Evolutionary conservation across 1,140 invertebrate species (phyloP), one percentile per base, ranked within the genome.

Genomic region (Forficula auricularia): DNA sequence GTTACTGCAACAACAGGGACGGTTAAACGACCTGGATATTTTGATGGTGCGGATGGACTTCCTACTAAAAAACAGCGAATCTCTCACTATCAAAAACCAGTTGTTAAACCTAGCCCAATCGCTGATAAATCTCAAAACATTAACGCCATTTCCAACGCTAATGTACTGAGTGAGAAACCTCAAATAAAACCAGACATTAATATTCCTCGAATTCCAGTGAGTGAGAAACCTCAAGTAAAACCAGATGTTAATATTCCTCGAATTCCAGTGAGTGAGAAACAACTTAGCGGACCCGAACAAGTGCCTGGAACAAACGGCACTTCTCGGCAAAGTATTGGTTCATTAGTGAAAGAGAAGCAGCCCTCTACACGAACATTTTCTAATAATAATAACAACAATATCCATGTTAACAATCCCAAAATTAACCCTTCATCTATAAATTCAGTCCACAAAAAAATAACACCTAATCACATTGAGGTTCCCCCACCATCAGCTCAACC

Each of bases 1-100:
- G 4, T 56, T 56, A 3, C 58, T 59, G 40, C 50, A 57, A 16
- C 38, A 19, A 30, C 56, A 50, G 35, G 57, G 46, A 35, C 46
- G 38, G 51, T 53, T 18, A 70, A 70, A 44, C 56, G 70, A 44
- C 71, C 73, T 8, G 73, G 70, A 1, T 73, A 71, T 45, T 66
- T 63, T 42, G 65, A 73, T 40, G 66, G 66, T 30, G 63, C 61
- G 19, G 73, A 76, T 49, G 75, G 74, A 22, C 59, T 78, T 9
- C 71, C 73, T 16, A 70, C 73, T 19, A 89, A 89, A 65, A 78
- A 76, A 57, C 77, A 73, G 54, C 72, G 84, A 49, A 82, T 88
- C 55, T 84, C 82, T 22, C 82, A 85, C 59, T 82, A 75, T 54
- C 70, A 67, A 32, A 76, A 72, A 48, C 65, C 70, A 2, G 62